Percentiles rank a stretch among this genome's conserved stretches.
Conservation (phyloP, 2,797 vertebrate species). For the Betta splendens region DNA sequence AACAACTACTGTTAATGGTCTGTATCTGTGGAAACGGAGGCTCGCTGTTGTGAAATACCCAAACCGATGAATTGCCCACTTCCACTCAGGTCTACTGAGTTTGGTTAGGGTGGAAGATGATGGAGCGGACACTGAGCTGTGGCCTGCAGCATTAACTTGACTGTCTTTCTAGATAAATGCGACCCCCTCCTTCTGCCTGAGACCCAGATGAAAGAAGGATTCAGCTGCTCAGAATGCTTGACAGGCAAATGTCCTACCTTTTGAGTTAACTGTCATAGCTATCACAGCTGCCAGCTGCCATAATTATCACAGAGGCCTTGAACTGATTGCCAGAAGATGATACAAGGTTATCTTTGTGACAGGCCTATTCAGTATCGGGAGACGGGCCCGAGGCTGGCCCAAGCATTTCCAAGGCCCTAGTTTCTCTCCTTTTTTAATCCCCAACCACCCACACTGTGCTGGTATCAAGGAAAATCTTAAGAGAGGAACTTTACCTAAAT, state of each 20-base stretch:
- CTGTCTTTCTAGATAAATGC: slow-evolving; percentile 42
- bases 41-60: background rate
- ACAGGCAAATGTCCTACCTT: slow-evolving; percentile 23
- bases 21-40: background rate
- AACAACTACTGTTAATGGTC: background rate
- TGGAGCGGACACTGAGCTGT: slow-evolving; percentile 12
- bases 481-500: background rate
- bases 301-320: slow-evolving; percentile 39
- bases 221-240: slow-evolving; percentile 19
- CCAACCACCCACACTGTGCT: background rate
- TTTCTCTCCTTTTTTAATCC: background rate
- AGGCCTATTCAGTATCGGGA: slow-evolving; percentile 3
- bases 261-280: slow-evolving; percentile 28
- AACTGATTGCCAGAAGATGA: slow-evolving; percentile 29
- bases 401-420: background rate
- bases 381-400: background rate
- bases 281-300: slow-evolving; percentile 43
- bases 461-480: background rate
- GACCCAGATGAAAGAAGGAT: slow-evolving; percentile 34
- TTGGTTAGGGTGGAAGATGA: slow-evolving; percentile 18
- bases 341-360: slow-evolving; percentile 16
- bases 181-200: slow-evolving; percentile 33
- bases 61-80: background rate
- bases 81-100: background rate
- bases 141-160: slow-evolving; percentile 30